Evolutionary conservation across 2,888 invertebrate genomes (phyloP), one percentile per base, ranked within the genome.

Genomic region (Axea sp.): DNA sequence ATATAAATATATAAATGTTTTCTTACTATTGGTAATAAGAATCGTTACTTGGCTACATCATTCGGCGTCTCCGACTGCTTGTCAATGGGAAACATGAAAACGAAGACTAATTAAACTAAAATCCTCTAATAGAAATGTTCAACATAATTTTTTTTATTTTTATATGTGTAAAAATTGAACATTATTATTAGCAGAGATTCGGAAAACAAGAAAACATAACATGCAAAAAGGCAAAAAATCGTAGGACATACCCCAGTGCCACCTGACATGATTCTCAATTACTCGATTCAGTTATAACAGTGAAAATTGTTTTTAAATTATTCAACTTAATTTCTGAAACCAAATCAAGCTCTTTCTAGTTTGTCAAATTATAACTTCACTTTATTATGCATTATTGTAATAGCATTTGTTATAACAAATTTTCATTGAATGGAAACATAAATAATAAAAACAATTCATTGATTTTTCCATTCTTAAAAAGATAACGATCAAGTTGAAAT

Each of bases 41-140:
- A 85, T 84, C 85, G 84, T 87, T 87, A 87, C 84, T 86, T 86
- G 84, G 85, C 84, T 84, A 86, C 80, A 79, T 85, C 87, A 85
- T 86, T 87, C 83, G 83, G 85, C 84, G 82, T 85, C 86, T 84
- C 84, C 81, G 84, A 86, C 84, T 87, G 87, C 87, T 87, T 87
- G 86, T 80, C 85, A 82, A 77, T 81, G 79, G 53, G 79, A 80
- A 78, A 81, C 77, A 82, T 73, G 78, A 73, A 79, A 80, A 76
- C 69, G 76, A 77, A 77, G 71, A 41, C 17, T 43, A n/a, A 49
- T 75, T 67, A 76, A 47, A 51, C 28, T 4, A 30, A 59, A 55
- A 53, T 65, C 55, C 39, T 59, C 33, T 33, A 53, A 62, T 68
- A 45, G 22, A 49, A 24, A 45, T 51, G 35, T 51, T 33, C 45